These are phyloP conservation scores for Rattus rattus DNA, from an alignment of 2,113 vertebrate species.

Conservation along the genomic window DNA sequence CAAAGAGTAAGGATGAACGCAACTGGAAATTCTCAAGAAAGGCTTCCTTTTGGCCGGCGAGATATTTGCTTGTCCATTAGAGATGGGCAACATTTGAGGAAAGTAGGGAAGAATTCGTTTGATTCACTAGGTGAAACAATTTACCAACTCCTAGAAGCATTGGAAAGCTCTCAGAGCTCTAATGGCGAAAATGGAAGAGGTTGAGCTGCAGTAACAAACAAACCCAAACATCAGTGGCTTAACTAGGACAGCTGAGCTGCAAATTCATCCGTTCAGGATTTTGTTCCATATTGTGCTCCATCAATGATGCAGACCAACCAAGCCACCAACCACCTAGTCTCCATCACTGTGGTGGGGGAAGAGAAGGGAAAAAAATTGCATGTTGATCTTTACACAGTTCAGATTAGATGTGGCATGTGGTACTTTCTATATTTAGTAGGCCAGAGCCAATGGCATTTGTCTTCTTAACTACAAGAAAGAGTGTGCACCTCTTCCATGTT, in stretches of 20 bases:
- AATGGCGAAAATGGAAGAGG: background rate
- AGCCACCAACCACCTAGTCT: background rate
- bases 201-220: slow-evolving; percentile 29
- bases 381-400: background rate
- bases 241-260: background rate
- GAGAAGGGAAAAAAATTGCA: background rate
- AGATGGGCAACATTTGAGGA: background rate
- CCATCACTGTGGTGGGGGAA: background rate
- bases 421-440: background rate
- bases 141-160: background rate
- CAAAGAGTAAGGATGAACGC: background rate
- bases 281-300: background rate
- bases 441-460: background rate
- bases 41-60: background rate
- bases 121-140: background rate
- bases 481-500: background rate
- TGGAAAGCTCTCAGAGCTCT: background rate
- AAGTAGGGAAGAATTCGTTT: background rate
- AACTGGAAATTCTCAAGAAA: background rate
- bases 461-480: background rate
- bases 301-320: background rate
- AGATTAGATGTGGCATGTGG: background rate
- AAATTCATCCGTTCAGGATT: background rate
- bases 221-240: background rate
- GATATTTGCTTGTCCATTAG: background rate